These are phyloP conservation scores for Melanotaenia trifasciata DNA, from an alignment of 2,797 vertebrate genomes.

Conservation along the genomic window DNA sequence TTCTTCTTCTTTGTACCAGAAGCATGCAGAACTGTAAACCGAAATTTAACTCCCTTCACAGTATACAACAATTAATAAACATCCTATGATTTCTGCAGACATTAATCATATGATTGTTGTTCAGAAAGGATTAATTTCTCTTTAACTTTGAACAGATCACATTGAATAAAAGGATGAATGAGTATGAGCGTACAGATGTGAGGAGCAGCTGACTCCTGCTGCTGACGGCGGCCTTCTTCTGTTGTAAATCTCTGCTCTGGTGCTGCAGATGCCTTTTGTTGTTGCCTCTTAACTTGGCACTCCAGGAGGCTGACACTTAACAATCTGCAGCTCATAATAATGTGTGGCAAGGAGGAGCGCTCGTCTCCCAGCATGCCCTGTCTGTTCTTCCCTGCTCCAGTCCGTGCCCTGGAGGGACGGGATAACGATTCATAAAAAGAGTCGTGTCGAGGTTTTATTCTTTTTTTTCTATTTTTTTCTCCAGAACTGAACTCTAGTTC, in stretches of 20 bases:
- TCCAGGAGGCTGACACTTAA: conserved; percentile 73
- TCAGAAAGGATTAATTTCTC: not conserved
- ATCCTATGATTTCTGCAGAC: not conserved
- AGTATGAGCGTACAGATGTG: conserved; percentile 65
- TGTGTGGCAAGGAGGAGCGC: conserved; percentile 52
- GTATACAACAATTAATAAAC: not conserved
- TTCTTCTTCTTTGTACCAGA: too few species aligned
- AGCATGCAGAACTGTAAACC: not conserved
- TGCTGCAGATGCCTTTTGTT: conserved; percentile 71
- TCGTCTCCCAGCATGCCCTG: conserved; percentile 65
- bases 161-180: conserved; percentile 32
- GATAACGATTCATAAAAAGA: conserved; percentile 67
- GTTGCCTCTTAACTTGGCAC: conserved; percentile 68
- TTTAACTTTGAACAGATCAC: not conserved
- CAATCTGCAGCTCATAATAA: conserved; percentile 75
- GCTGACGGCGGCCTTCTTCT: conserved; percentile 57
- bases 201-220: conserved; percentile 25
- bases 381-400: conserved; percentile 50
- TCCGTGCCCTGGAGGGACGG: conserved; percentile 60
- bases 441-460: conserved; percentile 18
- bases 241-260: conserved; percentile 62
- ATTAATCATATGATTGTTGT: not conserved
- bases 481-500: conserved; percentile 28
- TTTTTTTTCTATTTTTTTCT: conserved; percentile 14
- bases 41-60: not conserved